Base-by-base conservation (phyloP, 64 coral and sea anemone genomes). In the Porites australiensis region DNA sequence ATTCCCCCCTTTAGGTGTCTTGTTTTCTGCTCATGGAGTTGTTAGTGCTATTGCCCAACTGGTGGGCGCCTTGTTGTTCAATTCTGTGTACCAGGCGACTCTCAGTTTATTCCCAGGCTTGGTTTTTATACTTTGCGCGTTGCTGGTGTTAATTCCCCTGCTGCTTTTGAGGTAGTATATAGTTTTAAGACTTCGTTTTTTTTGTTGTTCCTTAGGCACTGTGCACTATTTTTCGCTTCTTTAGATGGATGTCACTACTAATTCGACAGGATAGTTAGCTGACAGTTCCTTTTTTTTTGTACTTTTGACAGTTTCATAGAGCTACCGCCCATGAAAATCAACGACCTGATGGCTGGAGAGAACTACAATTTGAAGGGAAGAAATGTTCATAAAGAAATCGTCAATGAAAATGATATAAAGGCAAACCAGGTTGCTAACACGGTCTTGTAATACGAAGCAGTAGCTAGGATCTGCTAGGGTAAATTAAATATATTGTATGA, bases 1-100 rank as follows among this genome's bases (percentile, higher is more conserved):
- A 13, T 11, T 87, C 61, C 43, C 15, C n/a, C 2, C 57, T 67
- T 23, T 60, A 93, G 90, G 90, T 21, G 90, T 73, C 8, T 54
- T 93, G 74, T 93, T 93, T 86, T 82, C 90, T 2, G 90, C 90
- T 8, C 23, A 64, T 13, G 58, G 70, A 44, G 59, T 93, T 2
- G 68, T 93, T 19, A 87, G 15, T 19, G 58, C 82, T 8, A 16
- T 93, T 82, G 57, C 72, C 48, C 90, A 93, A n/a, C 86, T 93
- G 49, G 55, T 93, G 8, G 90, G 90, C 10, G 77, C 82, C 19
- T 74, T 93, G 64, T 3, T 93, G 45, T 93, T 93, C n/a, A 93
- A 87, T 49, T 64, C 53, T 47, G 67, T 93, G 46, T 93, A 93
- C 61, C 90, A 82, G 20, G 8, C 60, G 3, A 85, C 90, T 9